Evolutionary conservation across 2,888 invertebrate species (phyloP), one percentile per base, ranked within the genome.

Genomic region (Drosophila basisetae): DNA sequence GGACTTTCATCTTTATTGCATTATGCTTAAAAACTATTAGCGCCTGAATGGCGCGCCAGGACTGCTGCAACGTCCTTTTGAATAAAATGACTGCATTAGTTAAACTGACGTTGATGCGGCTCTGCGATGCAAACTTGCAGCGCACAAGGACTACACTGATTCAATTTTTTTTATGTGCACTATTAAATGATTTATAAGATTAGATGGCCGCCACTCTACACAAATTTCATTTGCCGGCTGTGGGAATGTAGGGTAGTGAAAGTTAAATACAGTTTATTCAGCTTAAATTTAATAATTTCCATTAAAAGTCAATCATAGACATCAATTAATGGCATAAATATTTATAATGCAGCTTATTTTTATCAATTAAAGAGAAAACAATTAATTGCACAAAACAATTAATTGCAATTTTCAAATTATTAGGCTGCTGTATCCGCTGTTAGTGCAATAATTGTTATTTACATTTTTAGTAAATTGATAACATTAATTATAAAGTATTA

Each of bases 21-120:
- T 91, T 89, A 89, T 87, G 84, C 90, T 89, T 91, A 87, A 89
- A 85, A 91, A 89, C 90, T 89, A 91, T 91, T 91, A 91, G 91
- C 80, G 83, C 70, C 84, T 31, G 33, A 59, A 71, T 68, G 68
- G 55, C 43, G n/a, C 16, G 13, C 11, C 22, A 59, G 49, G 49
- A 59, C 64, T 22, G 39, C 33, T 39, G 65, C 62, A 47, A 39
- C 49, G 73, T 66, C 60, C 62, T 68, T 70, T 49, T 53, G 76
- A 58, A 67, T 71, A 72, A 76, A 76, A 54, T 74, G 71, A 84
- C 67, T 81, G 76, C 75, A 81, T 84, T 89, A 82, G 78, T 79
- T 65, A 30, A 82, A 81, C 77, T 79, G 79, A 79, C 81, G 76
- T 79, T 81, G 79, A 81, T 69, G 82, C 69, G 78, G 53, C 65